These are phyloP conservation scores for Omphaloscelis lunosa DNA, from an alignment of 2,888 invertebrate species.

Conservation along the genomic window DNA sequence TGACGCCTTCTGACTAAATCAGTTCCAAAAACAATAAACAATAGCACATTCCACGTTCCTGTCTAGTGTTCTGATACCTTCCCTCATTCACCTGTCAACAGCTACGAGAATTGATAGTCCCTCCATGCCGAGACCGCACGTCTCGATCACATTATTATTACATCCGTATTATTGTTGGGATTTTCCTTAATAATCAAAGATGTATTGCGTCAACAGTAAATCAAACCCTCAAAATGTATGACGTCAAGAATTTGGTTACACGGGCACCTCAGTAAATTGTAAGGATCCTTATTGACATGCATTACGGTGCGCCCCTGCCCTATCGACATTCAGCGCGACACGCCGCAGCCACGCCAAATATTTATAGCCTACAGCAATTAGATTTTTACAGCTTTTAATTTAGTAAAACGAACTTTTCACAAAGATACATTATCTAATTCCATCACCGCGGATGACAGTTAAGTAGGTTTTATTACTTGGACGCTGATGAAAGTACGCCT, in stretches of 20 bases:
- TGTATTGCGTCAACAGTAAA: constrained; percentile 59
- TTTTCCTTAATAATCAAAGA: constrained; percentile 56
- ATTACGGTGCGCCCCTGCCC: constrained; percentile 80
- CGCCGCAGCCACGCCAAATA: constrained; percentile 81
- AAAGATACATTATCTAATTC: constrained; percentile 88
- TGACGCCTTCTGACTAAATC: background rate
- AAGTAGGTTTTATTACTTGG: constrained; percentile 87
- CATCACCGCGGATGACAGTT: constrained; percentile 86
- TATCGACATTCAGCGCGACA: constrained; percentile 83
- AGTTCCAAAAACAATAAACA: constrained; percentile 33
- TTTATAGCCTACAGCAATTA: constrained; percentile 86
- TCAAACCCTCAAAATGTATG: constrained; percentile 77
- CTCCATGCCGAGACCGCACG: constrained; percentile 36
- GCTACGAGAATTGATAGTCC: constrained; percentile 21
- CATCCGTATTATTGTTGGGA: constrained; percentile 45
- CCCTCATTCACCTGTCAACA: constrained; percentile 32
- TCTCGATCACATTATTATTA: constrained; percentile 51
- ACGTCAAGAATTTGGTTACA: constrained; percentile 78
- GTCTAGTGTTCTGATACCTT: constrained; percentile 10
- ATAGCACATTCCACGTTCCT: constrained; percentile 6
- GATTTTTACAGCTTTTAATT: constrained; percentile 84
- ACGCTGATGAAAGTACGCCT: constrained; percentile 87
- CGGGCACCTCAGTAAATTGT: constrained; percentile 77
- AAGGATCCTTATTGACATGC: constrained; percentile 85
- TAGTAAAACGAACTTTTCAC: constrained; percentile 78